These are phyloP conservation scores for Diarsia rubi DNA, from an alignment of 2,888 invertebrate genomes.

Conservation along the genomic window DNA sequence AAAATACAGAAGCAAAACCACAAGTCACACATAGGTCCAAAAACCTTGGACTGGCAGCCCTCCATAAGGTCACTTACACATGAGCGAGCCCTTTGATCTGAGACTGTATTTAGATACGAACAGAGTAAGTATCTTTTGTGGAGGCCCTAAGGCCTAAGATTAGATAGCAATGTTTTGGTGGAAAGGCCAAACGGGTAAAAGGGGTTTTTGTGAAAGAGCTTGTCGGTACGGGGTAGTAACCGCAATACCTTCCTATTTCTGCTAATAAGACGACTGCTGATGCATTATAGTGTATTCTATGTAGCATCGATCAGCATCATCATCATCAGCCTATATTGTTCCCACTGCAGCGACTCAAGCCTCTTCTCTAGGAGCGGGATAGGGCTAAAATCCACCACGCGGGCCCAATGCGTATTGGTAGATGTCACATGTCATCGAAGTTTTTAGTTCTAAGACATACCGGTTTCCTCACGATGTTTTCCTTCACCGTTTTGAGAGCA, in stretches of 20 bases:
- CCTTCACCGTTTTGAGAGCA: too few species aligned
- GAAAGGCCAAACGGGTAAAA: neutral
- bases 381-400: too few species aligned
- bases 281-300: too few species aligned
- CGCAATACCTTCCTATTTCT: neutral
- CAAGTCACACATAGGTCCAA: neutral
- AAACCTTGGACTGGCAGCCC: constrained; percentile 13
- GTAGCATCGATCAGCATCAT: too few species aligned
- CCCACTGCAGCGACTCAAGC: too few species aligned
- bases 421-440: too few species aligned
- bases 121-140: constrained; percentile 22
- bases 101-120: constrained; percentile 40
- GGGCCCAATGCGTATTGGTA: too few species aligned
- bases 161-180: neutral
- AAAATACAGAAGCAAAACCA: constrained; percentile 14
- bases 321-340: too few species aligned
- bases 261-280: neutral
- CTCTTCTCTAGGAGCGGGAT: too few species aligned
- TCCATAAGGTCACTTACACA: constrained; percentile 50
- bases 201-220: neutral
- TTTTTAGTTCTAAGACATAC: too few species aligned
- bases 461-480: too few species aligned
- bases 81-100: constrained; percentile 46
- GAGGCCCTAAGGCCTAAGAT: neutral
- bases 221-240: neutral